A percentile compares a stretch with the other conserved stretches of the same genome.
Conservation (phyloP, 2,113 vertebrate species). For the Burhinus bistriatus region DNA sequence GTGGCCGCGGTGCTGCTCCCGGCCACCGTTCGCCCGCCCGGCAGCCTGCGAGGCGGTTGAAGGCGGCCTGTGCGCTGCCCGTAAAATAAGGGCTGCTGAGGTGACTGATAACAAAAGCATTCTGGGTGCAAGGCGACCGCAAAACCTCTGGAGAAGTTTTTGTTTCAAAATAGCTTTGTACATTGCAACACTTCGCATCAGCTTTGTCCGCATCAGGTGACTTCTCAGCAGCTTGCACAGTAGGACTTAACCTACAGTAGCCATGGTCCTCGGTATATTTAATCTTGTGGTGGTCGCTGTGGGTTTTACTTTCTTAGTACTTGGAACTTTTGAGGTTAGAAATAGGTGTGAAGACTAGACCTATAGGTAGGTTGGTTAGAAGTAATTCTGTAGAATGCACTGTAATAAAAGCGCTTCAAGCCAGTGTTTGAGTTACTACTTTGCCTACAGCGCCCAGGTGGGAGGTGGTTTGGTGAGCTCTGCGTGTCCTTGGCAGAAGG, state of each 20-base stretch:
- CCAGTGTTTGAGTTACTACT: not conserved
- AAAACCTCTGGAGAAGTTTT: too few species aligned
- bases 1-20: not conserved
- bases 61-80: fast-evolving
- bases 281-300: not conserved
- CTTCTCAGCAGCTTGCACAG: not conserved
- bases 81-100: not conserved
- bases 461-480: not conserved
- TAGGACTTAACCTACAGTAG: fast-evolving
- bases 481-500: not conserved
- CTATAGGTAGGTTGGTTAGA: not conserved
- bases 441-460: not conserved
- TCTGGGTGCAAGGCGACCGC: not conserved
- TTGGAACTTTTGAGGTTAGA: not conserved
- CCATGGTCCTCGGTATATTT: fast-evolving
- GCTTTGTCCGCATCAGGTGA: fast-evolving
- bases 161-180: not conserved
- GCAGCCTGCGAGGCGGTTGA: not conserved
- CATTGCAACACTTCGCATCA: fast-evolving
- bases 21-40: too few species aligned
- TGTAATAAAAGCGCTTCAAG: not conserved
- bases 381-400: not conserved
- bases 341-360: too few species aligned
- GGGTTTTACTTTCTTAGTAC: not conserved
- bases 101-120: fast-evolving